Percentiles rank a stretch among this genome's conserved stretches.
phyloP scores from a whole-genome alignment of 2,113 vertebrate genomes.

The Carollia perspicillata region DNA sequence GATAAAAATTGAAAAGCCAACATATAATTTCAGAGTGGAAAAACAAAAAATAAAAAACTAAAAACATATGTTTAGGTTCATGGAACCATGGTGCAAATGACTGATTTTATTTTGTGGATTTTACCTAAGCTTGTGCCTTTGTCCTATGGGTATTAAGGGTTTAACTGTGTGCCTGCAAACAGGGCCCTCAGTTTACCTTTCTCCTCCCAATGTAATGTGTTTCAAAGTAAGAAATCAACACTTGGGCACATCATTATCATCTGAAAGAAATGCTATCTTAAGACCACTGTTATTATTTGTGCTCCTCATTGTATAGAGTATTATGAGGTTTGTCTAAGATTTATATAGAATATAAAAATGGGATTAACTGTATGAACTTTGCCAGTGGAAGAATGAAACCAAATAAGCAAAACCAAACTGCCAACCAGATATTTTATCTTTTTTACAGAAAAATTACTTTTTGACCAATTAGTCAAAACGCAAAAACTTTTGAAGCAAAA shows the following conservation, averaged over 20 bases:
- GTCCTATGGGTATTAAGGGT: neutral
- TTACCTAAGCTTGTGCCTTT: neutral
- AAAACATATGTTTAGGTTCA: neutral
- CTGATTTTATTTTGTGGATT: neutral
- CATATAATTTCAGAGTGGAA: constrained; percentile 43
- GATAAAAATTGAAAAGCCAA: constrained; percentile 39
- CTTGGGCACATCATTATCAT: neutral
- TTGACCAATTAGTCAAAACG: neutral
- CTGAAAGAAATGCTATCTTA: neutral
- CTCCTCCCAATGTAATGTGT: neutral
- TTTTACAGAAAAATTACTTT: neutral
- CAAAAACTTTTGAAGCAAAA: neutral
- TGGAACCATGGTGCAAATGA: neutral
- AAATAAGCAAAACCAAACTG: neutral
- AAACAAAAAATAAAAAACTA: too few species aligned
- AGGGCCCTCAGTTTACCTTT: neutral
- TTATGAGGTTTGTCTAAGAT: neutral
- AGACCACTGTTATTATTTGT: neutral
- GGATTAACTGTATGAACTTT: neutral
- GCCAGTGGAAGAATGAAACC: neutral
- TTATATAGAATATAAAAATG: neutral
- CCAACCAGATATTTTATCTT: neutral
- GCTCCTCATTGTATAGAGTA: neutral
- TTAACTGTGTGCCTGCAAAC: neutral
- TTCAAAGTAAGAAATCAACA: neutral